These are phyloP conservation scores for Cotesia chilonis DNA, from an alignment of 1,140 invertebrate species.

Conservation along the genomic window DNA sequence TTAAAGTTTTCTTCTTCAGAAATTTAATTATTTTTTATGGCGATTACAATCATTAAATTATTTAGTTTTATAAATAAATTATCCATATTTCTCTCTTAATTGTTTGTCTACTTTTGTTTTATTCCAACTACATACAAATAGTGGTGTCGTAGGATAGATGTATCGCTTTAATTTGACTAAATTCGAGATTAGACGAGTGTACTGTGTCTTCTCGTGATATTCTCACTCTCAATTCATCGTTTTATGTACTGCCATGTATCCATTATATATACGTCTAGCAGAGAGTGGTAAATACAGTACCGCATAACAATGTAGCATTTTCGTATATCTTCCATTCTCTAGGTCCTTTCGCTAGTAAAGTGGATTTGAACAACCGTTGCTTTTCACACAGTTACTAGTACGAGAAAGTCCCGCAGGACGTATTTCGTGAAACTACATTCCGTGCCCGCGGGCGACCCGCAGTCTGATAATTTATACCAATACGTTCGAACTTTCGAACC, in stretches of 20 bases:
- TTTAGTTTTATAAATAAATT: too few relatives aligned
- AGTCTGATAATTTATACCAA: constrained; percentile 8
- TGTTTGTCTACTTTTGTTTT: too few relatives aligned
- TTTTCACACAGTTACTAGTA: constrained; percentile 2
- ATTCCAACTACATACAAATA: too few relatives aligned
- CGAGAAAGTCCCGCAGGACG: constrained; percentile 21
- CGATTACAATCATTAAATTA: too few relatives aligned
- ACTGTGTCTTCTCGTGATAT: constrained; percentile 2
- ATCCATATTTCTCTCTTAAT: too few relatives aligned
- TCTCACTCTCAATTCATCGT: constrained; percentile 7
- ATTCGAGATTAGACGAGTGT: constrained; percentile 16
- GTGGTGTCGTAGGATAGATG: neutral
- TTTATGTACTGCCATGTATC: too few relatives aligned
- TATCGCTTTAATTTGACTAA: constrained; percentile 1
- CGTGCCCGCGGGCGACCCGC: neutral
- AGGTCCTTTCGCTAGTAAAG: constrained; percentile 14
- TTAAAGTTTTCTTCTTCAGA: neutral
- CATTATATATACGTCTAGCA: neutral
- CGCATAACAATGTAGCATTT: constrained; percentile 16
- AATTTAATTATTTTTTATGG: too few relatives aligned
- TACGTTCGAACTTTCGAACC: neutral
- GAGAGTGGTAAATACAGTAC: neutral
- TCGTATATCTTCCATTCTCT: constrained; percentile 3
- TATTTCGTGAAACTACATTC: constrained; percentile 13
- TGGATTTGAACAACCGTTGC: constrained; percentile 20